A percentile compares a stretch with the other conserved stretches of the same genome.
These are phyloP conservation scores for Drosophila austrosaltans DNA, from an alignment of 2,888 invertebrate species.

Conservation along the genomic window DNA sequence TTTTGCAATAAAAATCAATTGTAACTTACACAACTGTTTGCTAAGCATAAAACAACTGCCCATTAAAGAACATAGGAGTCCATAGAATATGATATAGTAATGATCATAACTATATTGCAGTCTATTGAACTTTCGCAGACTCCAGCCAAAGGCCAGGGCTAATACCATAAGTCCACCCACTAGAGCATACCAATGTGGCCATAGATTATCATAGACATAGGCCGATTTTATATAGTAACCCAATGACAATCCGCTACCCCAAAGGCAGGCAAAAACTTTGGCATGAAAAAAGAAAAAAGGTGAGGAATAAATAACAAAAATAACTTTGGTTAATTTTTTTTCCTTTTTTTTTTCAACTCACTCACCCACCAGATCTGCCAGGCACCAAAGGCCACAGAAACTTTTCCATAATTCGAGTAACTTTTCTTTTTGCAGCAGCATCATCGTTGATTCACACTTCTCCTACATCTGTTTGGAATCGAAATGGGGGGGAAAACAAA, in stretches of 20 bases:
- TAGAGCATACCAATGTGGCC: slow-evolving; percentile 74
- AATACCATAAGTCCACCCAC: slow-evolving; percentile 55
- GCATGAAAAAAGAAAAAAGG: background rate
- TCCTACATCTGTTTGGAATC: slow-evolving; percentile 43
- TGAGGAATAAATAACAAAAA: background rate
- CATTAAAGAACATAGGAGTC: slow-evolving; percentile 73
- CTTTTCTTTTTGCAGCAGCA: slow-evolving; percentile 36
- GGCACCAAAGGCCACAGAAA: slow-evolving; percentile 49
- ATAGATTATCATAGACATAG: slow-evolving; percentile 72
- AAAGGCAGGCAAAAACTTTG: slow-evolving; percentile 68
- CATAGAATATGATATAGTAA: slow-evolving; percentile 79
- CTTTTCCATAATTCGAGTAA: slow-evolving; percentile 50
- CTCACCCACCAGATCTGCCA: slow-evolving; percentile 63
- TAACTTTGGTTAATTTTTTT: background rate
- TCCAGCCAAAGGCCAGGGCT: slow-evolving; percentile 68
- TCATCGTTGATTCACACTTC: slow-evolving; percentile 33
- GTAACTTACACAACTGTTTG: slow-evolving; percentile 69
- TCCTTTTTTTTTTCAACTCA: too few species aligned
- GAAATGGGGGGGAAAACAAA: slow-evolving; percentile 27
- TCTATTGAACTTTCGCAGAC: slow-evolving; percentile 65
- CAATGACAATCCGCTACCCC: slow-evolving; percentile 69
- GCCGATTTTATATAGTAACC: slow-evolving; percentile 78
- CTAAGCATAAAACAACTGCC: slow-evolving; percentile 75
- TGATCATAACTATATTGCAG: slow-evolving; percentile 74
- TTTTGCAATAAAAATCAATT: background rate